Evolutionary conservation across 2,113 vertebrate genomes (phyloP).

Genomic region (Nematolebias whitei): DNA sequence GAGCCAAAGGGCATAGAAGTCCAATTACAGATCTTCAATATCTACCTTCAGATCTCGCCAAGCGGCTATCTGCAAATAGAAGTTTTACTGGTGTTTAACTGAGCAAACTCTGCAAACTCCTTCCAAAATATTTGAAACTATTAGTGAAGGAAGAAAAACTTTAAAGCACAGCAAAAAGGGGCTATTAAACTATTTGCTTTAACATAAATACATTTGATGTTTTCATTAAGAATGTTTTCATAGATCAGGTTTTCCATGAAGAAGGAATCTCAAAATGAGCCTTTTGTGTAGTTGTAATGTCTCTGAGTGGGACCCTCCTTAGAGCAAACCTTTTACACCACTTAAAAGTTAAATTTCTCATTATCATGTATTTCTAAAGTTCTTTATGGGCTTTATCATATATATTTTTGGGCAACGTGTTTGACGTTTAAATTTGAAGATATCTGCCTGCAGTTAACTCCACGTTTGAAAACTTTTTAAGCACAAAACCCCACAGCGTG

Average conservation of each 20-base stretch:
- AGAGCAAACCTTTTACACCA: slow-evolving; percentile 4
- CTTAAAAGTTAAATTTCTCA: slow-evolving; percentile 8
- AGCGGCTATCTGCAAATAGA: slow-evolving; percentile 77
- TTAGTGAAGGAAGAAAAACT: slow-evolving; percentile 50
- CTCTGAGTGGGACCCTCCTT: slow-evolving; percentile 16
- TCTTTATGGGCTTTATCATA: slow-evolving; percentile 3
- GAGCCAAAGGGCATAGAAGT: slow-evolving; percentile 71
- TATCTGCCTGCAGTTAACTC: slow-evolving; percentile 6
- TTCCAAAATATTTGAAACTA: slow-evolving; percentile 76
- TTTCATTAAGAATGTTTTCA: slow-evolving; percentile 64
- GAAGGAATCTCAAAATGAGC: slow-evolving; percentile 41
- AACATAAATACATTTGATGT: slow-evolving; percentile 65
- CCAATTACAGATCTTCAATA: slow-evolving; percentile 71
- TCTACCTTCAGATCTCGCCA: slow-evolving; percentile 73
- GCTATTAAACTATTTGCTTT: slow-evolving; percentile 71
- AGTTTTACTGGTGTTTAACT: slow-evolving; percentile 70
- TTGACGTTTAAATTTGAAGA: slow-evolving; percentile 23
- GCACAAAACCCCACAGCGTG: slow-evolving; percentile 36
- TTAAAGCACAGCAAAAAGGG: slow-evolving; percentile 60
- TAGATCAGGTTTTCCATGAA: slow-evolving; percentile 60
- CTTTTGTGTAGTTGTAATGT: slow-evolving; percentile 41
- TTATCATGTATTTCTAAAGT: slow-evolving; percentile 1
- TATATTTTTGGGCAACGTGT: slow-evolving; percentile 15
- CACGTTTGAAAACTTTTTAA: slow-evolving; percentile 14
- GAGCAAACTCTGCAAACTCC: slow-evolving; percentile 69